These are phyloP conservation scores for Aricia agestis DNA, from an alignment of 1,140 invertebrate species.

Conservation along the genomic window DNA sequence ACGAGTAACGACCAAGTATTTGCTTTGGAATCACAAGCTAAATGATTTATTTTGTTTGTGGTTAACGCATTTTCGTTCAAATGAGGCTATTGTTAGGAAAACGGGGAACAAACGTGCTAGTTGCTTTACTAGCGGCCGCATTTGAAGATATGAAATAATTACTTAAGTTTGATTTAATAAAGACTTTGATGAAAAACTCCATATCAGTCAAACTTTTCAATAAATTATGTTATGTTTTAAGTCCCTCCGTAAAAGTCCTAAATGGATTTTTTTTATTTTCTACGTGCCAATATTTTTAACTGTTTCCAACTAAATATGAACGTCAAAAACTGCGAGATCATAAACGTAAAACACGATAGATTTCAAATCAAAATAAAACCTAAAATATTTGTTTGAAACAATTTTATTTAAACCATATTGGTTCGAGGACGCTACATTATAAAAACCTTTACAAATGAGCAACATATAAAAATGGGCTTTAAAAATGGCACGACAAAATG, in stretches of 20 bases:
- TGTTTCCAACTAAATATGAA: neutral
- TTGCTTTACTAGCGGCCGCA: too few relatives aligned
- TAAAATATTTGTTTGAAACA: neutral
- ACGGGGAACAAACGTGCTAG: too few relatives aligned
- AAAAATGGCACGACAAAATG: conserved; percentile 3
- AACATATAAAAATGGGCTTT: conserved; percentile 5
- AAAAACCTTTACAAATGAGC: conserved; percentile 9
- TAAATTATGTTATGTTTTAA: too few relatives aligned
- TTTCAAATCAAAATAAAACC: conserved; percentile 2
- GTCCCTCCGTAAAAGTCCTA: too few relatives aligned
- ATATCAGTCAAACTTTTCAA: too few relatives aligned
- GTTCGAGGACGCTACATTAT: neutral
- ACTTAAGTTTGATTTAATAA: too few relatives aligned
- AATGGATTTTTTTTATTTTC: too few relatives aligned
- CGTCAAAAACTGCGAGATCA: neutral
- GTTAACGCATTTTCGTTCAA: neutral
- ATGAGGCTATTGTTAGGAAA: neutral
- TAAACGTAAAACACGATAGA: neutral
- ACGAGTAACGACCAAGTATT: conserved; percentile 14
- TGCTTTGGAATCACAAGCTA: neutral
- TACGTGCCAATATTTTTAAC: neutral
- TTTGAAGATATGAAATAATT: too few relatives aligned
- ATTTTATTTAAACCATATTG: neutral
- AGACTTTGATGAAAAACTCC: too few relatives aligned
- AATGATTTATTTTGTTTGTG: neutral